Conservation (phyloP, 2,797 vertebrate genomes). For the Tarsius wallacei region DNA sequence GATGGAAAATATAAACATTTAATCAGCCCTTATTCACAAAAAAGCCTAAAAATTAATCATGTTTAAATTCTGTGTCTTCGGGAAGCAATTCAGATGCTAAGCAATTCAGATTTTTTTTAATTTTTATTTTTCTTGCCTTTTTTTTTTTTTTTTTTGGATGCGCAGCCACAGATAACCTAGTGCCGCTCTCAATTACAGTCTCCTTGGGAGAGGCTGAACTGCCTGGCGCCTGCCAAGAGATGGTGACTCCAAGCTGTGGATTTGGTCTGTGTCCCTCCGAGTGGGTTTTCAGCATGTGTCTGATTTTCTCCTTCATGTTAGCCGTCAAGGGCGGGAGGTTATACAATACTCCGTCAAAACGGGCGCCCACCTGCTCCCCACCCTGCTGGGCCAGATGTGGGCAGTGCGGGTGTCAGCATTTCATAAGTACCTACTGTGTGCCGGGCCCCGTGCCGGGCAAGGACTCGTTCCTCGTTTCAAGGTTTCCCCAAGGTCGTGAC, state of each 20-base stretch:
- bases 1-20: slow-evolving; percentile 89
- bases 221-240: slow-evolving; percentile 76
- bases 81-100: slow-evolving; percentile 89
- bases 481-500: slow-evolving; percentile 71
- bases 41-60: slow-evolving; percentile 89
- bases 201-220: slow-evolving; percentile 79
- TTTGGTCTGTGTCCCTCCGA: slow-evolving; percentile 76
- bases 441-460: slow-evolving; percentile 26
- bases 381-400: slow-evolving; percentile 21
- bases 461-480: neutral
- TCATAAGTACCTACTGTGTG: slow-evolving; percentile 71
- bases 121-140: slow-evolving; percentile 83
- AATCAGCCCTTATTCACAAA: slow-evolving; percentile 89
- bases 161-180: slow-evolving; percentile 83
- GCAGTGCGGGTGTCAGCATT: neutral
- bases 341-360: slow-evolving; percentile 70
- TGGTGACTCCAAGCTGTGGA: slow-evolving; percentile 84
- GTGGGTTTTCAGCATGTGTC: slow-evolving; percentile 58
- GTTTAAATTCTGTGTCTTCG: slow-evolving; percentile 88
- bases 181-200: slow-evolving; percentile 74
- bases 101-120: slow-evolving; percentile 85
- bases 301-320: slow-evolving; percentile 78
- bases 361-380: slow-evolving; percentile 79
- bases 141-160: slow-evolving; percentile 66
- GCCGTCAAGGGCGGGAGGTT: slow-evolving; percentile 83